Evolutionary conservation across 35 echinoderm and acorn worm species (phyloP), one percentile per base, ranked within the genome.

Genomic region (Stichopus chloronotus): DNA sequence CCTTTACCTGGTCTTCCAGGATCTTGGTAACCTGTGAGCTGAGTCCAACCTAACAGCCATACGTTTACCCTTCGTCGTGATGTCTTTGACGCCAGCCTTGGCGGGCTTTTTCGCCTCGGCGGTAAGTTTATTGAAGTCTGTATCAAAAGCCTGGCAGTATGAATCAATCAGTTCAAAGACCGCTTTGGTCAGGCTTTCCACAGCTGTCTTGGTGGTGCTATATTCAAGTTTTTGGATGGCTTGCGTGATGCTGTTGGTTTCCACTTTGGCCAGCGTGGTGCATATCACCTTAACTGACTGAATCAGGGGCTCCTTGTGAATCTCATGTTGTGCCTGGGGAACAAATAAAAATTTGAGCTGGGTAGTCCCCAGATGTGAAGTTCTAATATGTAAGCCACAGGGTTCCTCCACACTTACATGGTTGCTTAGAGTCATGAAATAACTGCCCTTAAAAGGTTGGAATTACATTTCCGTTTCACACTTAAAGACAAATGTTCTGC

Each of bases 131-230:
- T 93, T 88, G 76, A 98, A 94, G 79, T 95, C 95, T 1, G 97
- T 99, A 78, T 99, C 97, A 78, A 99, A 99, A 3, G 97, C 95
- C 56, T 96, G 92, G 60, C 97, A 99, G 87, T 99, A 99, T 9
- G 92, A 92, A 58, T 96, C 94, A 7, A 96, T 92, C 14, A 99
- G 78, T 20, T 94, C 91, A 13, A 96, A 82, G 13, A 99, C 94
- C 0, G 95, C 91, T 10, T 90, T 77, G 2, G 94, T 96, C 56
- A 96, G 60, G 9, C 25, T 54, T 57, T 94, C 90, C 58, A 96
- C 57, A 17, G 14, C 72, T 0, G 30, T 54, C 52, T 78, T 76
- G 10, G 90, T 78, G 43, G 55, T 58, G 63, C 76, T 94, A 17
- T 90, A 68, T 63, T 94, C 92, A 7, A 98, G 90, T 19, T 89